Evolutionary conservation across 2,888 invertebrate species (phyloP), one percentile per base, ranked within the genome.

Genomic region (Macropis europaea): DNA sequence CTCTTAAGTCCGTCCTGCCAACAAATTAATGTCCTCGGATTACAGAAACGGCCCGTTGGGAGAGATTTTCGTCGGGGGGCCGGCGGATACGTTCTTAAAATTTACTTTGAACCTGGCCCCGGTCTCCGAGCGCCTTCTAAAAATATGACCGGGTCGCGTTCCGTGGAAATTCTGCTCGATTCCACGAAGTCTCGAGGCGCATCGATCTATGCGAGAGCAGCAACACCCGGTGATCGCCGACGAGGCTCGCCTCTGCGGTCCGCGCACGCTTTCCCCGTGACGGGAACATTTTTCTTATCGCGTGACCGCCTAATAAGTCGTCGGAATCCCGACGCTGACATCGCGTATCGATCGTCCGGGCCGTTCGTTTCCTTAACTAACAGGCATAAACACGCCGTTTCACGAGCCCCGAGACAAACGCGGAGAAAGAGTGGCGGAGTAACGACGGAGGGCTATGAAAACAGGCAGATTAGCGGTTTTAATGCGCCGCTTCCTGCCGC

Each of bases 381-480:
- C 67, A 36, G 59, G 60, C 47, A 60, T 63, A 60, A 53, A 69
- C 60, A 48, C 47, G 43, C 43, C 47, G 0, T 56, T 60, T 60
- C n/a, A 76, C 56, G 66, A 69, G 56, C 64, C 30, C 13, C n/a
- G n/a, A n/a, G 13, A 17, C 47, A 40, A 40, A 60, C 36, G 60
- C 30, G 13, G 36, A n/a, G 42, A 63, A 42, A 60, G 53, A 45
- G 53, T 70, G 42, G 48, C 36, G 26, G 45, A 48, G 42, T 45
- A 56, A 45, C 62, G 45, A 47, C 50, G 61, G 26, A 52, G 70
- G 62, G 69, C 50, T 70, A 77, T 69, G 68, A 79, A 79, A 77
- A 76, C 76, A 73, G 81, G 80, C 67, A 84, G 86, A 87, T 88
- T 87, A 87, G 87, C 84, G 83, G 85, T 85, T 86, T 87, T 87